Evolutionary conservation across 2,888 invertebrate species (phyloP).

Genomic region (Pseudococcus jackbeardsleyi): DNA sequence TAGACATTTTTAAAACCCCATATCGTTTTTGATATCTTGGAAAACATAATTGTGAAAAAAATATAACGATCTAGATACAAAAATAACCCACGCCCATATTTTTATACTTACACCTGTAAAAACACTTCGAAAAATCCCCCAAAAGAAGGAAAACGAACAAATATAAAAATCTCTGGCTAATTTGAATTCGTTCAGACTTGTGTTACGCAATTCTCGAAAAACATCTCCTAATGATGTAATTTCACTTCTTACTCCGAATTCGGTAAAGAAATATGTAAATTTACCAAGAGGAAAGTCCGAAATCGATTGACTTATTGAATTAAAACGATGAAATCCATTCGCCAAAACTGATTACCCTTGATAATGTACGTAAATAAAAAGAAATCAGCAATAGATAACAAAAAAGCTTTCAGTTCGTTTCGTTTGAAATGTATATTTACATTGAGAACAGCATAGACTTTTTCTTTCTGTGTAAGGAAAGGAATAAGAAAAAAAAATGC

Average conservation of each 20-base stretch:
- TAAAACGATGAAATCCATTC: conserved; percentile 26
- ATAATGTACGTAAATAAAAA: conserved; percentile 50
- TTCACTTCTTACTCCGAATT: background rate
- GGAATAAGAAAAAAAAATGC: conserved; percentile 5
- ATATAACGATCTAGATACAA: too few species aligned
- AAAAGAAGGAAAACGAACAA: background rate
- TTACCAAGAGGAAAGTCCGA: conserved; percentile 26
- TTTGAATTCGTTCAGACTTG: background rate
- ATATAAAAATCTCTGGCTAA: background rate
- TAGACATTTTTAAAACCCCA: too few species aligned
- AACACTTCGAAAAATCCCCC: background rate
- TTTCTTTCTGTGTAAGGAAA: background rate
- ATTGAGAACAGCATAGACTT: background rate
- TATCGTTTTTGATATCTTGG: too few species aligned
- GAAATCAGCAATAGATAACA: conserved; percentile 36
- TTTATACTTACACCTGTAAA: too few species aligned
- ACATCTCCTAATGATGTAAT: background rate
- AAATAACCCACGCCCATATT: too few species aligned
- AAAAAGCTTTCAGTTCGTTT: conserved; percentile 52
- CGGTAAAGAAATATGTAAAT: conserved; percentile 38
- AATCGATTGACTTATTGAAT: conserved; percentile 30
- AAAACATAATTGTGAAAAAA: too few species aligned
- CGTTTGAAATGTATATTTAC: conserved; percentile 34
- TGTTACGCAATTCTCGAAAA: background rate
- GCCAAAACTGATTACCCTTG: conserved; percentile 26